Percentiles rank a stretch among this genome's conserved stretches.
Conservation (phyloP, 2,797 vertebrate species). For the Buphagus erythrorhynchus region DNA sequence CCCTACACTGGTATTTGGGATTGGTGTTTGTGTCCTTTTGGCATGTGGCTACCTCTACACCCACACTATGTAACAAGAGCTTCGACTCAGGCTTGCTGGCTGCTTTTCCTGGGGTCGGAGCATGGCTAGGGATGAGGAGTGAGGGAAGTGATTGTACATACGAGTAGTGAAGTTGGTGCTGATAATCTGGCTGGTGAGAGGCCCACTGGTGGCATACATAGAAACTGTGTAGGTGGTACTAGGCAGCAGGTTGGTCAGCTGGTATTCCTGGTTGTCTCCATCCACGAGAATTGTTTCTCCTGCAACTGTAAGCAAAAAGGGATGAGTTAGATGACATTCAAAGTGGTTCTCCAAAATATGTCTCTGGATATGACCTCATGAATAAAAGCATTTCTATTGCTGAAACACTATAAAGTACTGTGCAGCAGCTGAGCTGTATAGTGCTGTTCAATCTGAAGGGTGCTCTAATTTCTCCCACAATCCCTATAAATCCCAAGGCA, state of each 20-base stretch:
- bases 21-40: neutral
- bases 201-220: slow-evolving; percentile 90
- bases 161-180: slow-evolving; percentile 92
- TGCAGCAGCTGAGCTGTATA: neutral
- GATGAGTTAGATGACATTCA: neutral
- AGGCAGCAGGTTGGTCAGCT: slow-evolving; percentile 89
- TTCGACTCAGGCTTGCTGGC: neutral
- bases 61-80: accelerated
- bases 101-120: neutral
- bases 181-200: slow-evolving; percentile 89
- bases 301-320: slow-evolving; percentile 78
- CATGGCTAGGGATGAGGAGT: neutral
- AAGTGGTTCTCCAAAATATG: neutral
- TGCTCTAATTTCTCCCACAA: neutral
- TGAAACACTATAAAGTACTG: neutral
- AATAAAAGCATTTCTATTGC: neutral
- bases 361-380: neutral
- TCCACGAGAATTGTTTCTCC: slow-evolving; percentile 93
- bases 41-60: neutral
- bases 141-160: slow-evolving; percentile 72
- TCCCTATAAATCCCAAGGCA: neutral
- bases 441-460: neutral
- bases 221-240: slow-evolving; percentile 89
- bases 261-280: slow-evolving; percentile 88
- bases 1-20: neutral